Percentiles rank a stretch among this genome's conserved stretches.
phyloP scores from a whole-genome alignment of 2,113 vertebrate genomes.

The Lampris incognitus region DNA sequence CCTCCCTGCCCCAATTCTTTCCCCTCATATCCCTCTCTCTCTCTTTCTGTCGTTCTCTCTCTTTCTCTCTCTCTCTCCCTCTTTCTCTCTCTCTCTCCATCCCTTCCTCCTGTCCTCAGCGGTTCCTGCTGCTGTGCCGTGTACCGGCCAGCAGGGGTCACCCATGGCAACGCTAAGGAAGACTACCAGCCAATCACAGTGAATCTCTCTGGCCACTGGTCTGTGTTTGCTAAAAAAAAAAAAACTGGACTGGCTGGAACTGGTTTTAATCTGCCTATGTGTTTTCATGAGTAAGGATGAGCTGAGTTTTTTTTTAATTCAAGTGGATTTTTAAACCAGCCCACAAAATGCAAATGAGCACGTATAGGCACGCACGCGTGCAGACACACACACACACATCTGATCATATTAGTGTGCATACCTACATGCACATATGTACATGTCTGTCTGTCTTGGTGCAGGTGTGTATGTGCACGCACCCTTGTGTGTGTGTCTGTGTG shows the following conservation, averaged over 20 bases:
- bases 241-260: not conserved
- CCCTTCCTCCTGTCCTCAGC: not conserved
- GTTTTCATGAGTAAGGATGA: too few species aligned
- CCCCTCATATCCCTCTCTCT: too few species aligned
- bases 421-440: too few species aligned
- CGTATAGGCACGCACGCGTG: not conserved
- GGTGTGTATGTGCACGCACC: too few species aligned
- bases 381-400: conserved; percentile 10
- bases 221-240: not conserved
- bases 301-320: not conserved
- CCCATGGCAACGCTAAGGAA: conserved; percentile 7
- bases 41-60: too few species aligned
- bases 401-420: too few species aligned
- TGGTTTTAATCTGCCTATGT: too few species aligned
- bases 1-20: too few species aligned
- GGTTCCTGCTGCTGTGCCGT: conserved; percentile 28
- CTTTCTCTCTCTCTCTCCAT: conserved; percentile 15
- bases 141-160: conserved; percentile 55
- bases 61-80: not conserved
- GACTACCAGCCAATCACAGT: conserved; percentile 40
- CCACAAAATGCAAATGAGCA: not conserved
- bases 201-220: not conserved
- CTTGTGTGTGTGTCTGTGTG: not conserved
- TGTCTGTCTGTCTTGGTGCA: too few species aligned
- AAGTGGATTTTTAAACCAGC: not conserved